Percentiles rank a stretch among this genome's conserved stretches.
Evolutionary conservation across 2,888 invertebrate genomes (phyloP).

Genomic region (Melanchra persicariae): DNA sequence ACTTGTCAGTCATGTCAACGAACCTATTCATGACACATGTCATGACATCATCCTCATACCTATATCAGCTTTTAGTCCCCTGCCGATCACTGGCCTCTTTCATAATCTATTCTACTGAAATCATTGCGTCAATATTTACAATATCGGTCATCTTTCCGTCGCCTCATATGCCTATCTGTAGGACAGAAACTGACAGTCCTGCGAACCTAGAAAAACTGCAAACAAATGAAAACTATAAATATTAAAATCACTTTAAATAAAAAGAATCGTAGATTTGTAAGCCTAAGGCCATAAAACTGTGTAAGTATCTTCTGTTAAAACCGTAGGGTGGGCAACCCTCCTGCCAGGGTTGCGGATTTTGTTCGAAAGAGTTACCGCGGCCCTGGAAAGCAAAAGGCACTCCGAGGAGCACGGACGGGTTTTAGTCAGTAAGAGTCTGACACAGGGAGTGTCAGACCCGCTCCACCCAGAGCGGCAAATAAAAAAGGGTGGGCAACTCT

Average conservation of each 20-base stretch:
- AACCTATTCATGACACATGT: conserved; percentile 44
- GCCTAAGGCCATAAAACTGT: too few species aligned
- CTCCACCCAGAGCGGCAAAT: too few species aligned
- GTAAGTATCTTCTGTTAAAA: neutral
- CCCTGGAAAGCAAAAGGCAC: too few species aligned
- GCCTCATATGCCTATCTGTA: neutral
- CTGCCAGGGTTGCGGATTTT: too few species aligned
- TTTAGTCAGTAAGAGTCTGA: too few species aligned
- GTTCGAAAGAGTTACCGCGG: too few species aligned
- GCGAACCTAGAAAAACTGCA: neutral
- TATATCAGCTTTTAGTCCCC: neutral
- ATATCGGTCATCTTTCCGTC: conserved; percentile 27
- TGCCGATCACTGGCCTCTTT: conserved; percentile 18
- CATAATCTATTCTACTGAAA: conserved; percentile 41
- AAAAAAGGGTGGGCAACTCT: too few species aligned
- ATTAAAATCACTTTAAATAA: neutral
- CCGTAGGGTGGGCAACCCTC: too few species aligned
- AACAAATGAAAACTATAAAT: neutral
- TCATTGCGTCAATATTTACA: conserved; percentile 47
- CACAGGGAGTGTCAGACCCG: too few species aligned
- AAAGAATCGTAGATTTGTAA: neutral
- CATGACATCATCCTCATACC: conserved; percentile 44
- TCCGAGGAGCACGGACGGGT: too few species aligned
- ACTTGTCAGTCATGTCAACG: conserved; percentile 40
- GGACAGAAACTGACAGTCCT: neutral